These are phyloP conservation scores for Huso huso DNA, from an alignment of 2,797 vertebrate genomes.

Conservation along the genomic window DNA sequence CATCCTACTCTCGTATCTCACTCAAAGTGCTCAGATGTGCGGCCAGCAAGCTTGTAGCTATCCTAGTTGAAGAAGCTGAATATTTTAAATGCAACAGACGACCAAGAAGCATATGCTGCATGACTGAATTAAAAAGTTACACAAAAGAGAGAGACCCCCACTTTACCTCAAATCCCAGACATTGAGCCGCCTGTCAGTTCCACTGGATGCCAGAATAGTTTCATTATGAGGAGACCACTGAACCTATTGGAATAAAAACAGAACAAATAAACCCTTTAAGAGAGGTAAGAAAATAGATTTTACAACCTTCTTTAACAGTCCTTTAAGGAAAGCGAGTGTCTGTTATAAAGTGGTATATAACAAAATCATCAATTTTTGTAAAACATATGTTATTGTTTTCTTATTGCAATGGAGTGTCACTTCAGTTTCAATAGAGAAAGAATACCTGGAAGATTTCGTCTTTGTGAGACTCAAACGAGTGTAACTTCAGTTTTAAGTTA, in stretches of 20 bases:
- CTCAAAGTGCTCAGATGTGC: no score
- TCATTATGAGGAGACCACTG: constrained; percentile 98
- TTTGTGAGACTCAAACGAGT: constrained; percentile 97
- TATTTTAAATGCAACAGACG: no score
- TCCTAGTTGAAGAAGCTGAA: no score
- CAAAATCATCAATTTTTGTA: no score
- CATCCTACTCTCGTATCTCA: no score
- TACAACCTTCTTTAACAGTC: no score
- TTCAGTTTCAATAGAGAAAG: neutral
- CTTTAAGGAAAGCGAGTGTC: no score
- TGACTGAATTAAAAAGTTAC: neutral
- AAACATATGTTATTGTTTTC: no score
- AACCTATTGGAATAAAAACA: constrained; percentile 55
- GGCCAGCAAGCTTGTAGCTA: no score
- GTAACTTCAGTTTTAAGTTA: constrained; percentile 92
- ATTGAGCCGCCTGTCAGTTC: constrained; percentile 88
- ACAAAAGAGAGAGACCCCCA: neutral
- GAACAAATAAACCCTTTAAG: neutral
- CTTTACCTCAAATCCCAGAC: constrained; percentile 90
- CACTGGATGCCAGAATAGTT: constrained; percentile 94
- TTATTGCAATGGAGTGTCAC: no score
- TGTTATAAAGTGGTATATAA: no score
- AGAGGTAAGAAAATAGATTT: no score
- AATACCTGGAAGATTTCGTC: constrained; percentile 97
- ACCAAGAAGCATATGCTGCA: neutral